Base-by-base conservation (phyloP, 2,113 vertebrate species). In the Chlamydotis undulata region DNA sequence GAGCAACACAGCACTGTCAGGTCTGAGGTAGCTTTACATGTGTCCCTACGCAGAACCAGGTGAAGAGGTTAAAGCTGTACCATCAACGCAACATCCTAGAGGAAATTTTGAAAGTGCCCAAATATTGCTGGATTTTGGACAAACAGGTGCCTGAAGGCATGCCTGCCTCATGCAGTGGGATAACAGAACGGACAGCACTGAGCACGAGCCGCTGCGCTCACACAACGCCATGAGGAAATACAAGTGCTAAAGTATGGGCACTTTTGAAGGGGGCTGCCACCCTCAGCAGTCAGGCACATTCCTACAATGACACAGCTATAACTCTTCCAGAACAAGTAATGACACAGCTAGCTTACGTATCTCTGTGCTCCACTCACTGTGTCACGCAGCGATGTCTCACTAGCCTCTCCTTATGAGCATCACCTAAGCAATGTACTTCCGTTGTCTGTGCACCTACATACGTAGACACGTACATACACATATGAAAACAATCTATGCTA, bases 391-490 rank as follows among this genome's bases (percentile, higher is more conserved):
- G 5, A 23, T 26, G 35, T 35, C 47, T 77, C 47, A 71, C 24
- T 47, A 76, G 45, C 14, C 12, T 75, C 33, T 49, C 37, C 23
- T 82, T n/a, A 55, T 0, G 4, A 82, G 23, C 37, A 75, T 14
- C 31, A 67, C 47, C 45, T 9, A 59, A 65, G 14, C 31, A 53
- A 74, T 21, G 28, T 31, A 52, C 15, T 67, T 35, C 8, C 29
- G 37, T 2, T 67, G 31, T 28, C 45, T 2, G 9, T n/a, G 50
- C 33, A 61, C 24, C 8, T 57, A 33, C 18, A 16, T 21, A 45
- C 1, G n/a, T 0, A 90, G 13, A n/a, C 19, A 65, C 4, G 80
- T 3, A 43, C 7, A 59, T 2, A 74, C 4, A 33, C 13, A 47
- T 9, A 47, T 2, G 56, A 41, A 73, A 76, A 25, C 16, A 37